phyloP scores from a whole-genome alignment of 1,140 invertebrate genomes.

The Lepidostoma basale region DNA sequence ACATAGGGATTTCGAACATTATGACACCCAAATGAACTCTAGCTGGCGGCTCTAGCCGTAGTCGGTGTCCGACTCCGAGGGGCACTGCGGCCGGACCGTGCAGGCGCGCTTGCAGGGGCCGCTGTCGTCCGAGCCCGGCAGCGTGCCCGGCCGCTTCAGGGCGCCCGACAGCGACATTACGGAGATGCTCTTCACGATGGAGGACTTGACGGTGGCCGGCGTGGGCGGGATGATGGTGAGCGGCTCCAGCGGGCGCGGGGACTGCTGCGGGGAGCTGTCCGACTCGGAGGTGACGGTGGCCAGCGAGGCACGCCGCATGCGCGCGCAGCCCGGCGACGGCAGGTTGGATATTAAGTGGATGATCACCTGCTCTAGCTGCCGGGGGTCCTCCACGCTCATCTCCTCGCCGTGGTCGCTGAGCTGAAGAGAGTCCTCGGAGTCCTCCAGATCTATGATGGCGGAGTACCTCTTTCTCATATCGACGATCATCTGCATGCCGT shows the following conservation, averaged over 20 bases:
- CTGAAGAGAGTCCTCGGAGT: constrained; percentile 48
- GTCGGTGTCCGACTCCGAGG: neutral
- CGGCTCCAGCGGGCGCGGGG: constrained; percentile 46
- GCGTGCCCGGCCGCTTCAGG: constrained; percentile 6
- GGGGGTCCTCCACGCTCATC: constrained; percentile 68
- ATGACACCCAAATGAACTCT: too few relatives aligned
- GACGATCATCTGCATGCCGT: constrained; percentile 70
- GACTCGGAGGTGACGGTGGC: constrained; percentile 50
- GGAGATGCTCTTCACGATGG: constrained; percentile 51
- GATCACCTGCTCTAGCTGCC: constrained; percentile 70
- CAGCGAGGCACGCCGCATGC: constrained; percentile 16
- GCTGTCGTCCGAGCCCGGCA: neutral
- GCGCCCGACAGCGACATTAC: constrained; percentile 28
- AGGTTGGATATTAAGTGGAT: constrained; percentile 69
- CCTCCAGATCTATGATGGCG: constrained; percentile 65
- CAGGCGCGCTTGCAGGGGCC: neutral
- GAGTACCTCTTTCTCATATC: constrained; percentile 80
- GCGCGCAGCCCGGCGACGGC: constrained; percentile 50
- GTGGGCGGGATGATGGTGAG: constrained; percentile 53
- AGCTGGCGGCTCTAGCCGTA: neutral
- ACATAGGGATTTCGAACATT: too few relatives aligned
- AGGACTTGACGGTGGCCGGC: constrained; percentile 50
- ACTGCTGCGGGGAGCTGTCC: constrained; percentile 46
- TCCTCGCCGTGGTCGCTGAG: constrained; percentile 51
- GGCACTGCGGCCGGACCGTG: neutral